Percentiles rank a stretch among this genome's conserved stretches.
Conservation (phyloP, 1,140 invertebrate species). For the Notospermus geniculatus region DNA sequence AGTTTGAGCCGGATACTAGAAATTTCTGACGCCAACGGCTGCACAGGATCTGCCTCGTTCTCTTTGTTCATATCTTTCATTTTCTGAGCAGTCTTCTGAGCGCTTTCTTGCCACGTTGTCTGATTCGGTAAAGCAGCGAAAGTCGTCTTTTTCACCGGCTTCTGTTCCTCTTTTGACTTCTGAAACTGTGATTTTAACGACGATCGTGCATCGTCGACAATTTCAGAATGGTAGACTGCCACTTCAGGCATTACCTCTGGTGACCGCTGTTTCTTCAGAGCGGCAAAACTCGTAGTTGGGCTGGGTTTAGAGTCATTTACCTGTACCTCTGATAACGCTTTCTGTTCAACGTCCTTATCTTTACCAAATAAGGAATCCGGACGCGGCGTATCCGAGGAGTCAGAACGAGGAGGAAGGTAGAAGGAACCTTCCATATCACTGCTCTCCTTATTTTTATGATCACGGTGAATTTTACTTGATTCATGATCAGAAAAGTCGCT, state of each 20-base stretch:
- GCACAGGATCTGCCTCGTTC: slow-evolving; percentile 7
- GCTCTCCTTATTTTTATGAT: slow-evolving; percentile 40
- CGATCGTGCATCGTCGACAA: background rate
- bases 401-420: background rate
- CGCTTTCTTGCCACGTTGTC: slow-evolving; percentile 82
- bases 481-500: slow-evolving; percentile 52
- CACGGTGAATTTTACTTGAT: slow-evolving; percentile 48
- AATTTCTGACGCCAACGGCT: slow-evolving; percentile 67
- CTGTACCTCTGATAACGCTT: slow-evolving; percentile 2
- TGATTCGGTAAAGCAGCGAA: slow-evolving; percentile 71
- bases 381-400: background rate
- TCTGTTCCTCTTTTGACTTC: slow-evolving; percentile 20
- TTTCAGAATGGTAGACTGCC: background rate
- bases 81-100: slow-evolving; percentile 3
- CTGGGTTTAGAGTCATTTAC: background rate
- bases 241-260: background rate
- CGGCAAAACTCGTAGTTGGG: background rate
- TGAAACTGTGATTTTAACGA: slow-evolving; percentile 9
- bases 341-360: background rate
- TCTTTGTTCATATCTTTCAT: slow-evolving; percentile 4
- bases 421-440: background rate
- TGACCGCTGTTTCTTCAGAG: background rate
- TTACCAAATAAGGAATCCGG: background rate
- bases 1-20: slow-evolving; percentile 86
- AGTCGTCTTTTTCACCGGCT: slow-evolving; percentile 64